Conservation (phyloP, 2,113 vertebrate species). For the Catagonus wagneri region DNA sequence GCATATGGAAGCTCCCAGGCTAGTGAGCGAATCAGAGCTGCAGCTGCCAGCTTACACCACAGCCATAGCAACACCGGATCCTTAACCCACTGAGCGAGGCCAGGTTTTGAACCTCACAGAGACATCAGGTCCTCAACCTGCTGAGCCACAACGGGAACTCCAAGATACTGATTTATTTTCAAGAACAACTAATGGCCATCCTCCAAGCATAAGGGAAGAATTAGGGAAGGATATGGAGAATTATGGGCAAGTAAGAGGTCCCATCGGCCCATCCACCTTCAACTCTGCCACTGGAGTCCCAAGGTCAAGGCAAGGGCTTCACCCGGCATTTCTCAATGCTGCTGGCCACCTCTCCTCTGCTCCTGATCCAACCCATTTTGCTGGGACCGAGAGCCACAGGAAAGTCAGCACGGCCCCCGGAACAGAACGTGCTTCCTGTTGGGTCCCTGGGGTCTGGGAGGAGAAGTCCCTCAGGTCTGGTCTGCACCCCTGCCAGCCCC, state of each 20-base stretch:
- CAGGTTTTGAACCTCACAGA: no score
- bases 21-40: no score
- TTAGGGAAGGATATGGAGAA: not conserved
- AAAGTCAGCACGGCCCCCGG: not conserved
- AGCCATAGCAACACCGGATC: no score
- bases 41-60: no score
- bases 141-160: not conserved
- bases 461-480: fast-evolving
- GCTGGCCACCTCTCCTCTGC: fast-evolving
- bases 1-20: no score
- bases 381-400: no score
- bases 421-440: not conserved
- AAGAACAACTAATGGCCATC: not conserved
- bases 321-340: fast-evolving
- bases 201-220: not conserved
- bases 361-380: fast-evolving
- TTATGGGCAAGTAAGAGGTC: not conserved
- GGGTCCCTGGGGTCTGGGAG: fast-evolving
- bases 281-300: not conserved
- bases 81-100: no score
- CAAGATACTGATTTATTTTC: not conserved
- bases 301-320: not conserved
- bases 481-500: not conserved
- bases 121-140: no score
- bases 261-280: not conserved